phyloP scores from a whole-genome alignment of 2,797 vertebrate species.

The Lepidocolaptes lacrymiger region DNA sequence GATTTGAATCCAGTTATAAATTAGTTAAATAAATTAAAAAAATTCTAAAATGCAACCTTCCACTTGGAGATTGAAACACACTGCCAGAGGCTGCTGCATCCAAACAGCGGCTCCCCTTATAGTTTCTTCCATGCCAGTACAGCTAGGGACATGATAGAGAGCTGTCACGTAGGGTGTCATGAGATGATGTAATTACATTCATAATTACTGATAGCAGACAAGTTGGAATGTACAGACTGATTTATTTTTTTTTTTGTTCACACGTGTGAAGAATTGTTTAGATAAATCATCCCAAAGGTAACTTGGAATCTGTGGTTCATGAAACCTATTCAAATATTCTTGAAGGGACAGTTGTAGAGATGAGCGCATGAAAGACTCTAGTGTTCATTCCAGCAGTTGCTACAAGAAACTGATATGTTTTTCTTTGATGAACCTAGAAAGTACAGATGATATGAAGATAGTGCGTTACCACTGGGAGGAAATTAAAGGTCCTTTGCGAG shows the following conservation, averaged over 20 bases:
- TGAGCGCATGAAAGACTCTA: neutral
- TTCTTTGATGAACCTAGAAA: slow-evolving; percentile 73
- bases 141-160: neutral
- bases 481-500: slow-evolving; percentile 75
- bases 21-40: neutral
- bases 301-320: neutral
- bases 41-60: neutral
- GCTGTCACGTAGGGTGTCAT: neutral
- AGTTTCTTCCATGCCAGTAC: neutral
- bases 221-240: neutral
- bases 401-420: neutral
- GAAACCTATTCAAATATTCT: neutral
- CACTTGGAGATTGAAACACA: neutral
- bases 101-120: neutral
- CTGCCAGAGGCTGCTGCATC: neutral
- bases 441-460: slow-evolving; percentile 78
- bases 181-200: neutral
- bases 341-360: neutral
- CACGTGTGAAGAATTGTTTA: neutral
- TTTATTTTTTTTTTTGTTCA: neutral
- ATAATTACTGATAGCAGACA: neutral
- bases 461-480: slow-evolving; percentile 84
- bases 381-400: neutral
- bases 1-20: neutral
- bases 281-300: neutral